Evolutionary conservation across 2,797 vertebrate genomes (phyloP), one percentile per base, ranked within the genome.

Genomic region (Onychomys leucogaster): DNA sequence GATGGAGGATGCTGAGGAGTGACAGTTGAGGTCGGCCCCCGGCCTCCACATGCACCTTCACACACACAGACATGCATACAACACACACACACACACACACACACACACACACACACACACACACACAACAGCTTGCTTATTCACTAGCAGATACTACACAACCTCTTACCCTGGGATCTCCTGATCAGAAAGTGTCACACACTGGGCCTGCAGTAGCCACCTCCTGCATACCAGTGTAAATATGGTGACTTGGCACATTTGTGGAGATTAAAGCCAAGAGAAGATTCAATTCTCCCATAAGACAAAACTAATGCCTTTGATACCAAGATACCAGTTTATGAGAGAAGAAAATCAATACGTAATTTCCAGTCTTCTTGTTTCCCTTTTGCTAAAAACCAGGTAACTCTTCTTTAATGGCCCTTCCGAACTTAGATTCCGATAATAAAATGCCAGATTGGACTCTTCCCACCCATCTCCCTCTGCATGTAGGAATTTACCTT

Each of bases 261-360:
- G 55, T 90, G 61, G 61, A 34, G 27, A 85, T 78, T 83, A 94
- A 96, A 67, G 46, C 27, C 17, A 34, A 57, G 59, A 69, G n/a
- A 95, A 92, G 67, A 82, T 75, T 77, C n/a, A 88, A 52, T 71
- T 94, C 11, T 94, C 63, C 71, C 69, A 32, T 43, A 52, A 97
- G 91, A 90, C 88, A 96, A 92, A 92, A 55, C 17, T 25, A 77
- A 89, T 96, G 71, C 27, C 77, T 94, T 90, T 90, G 59, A 46
- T 89, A 75, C 37, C 37, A 92, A 90, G 49, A 43, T 13, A 76
- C 16, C 34, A 23, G 34, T 89, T 96, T 78, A 78, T 83, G 57
- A 95, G 80, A 80, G 92, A 90, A 88, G 55, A 92, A 97, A 97
- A 97, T 94, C 75, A 94, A 89, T 92, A 86, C 1, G 89, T 95